phyloP scores from a whole-genome alignment of 2,888 invertebrate species.

The Diaphora mendica region DNA sequence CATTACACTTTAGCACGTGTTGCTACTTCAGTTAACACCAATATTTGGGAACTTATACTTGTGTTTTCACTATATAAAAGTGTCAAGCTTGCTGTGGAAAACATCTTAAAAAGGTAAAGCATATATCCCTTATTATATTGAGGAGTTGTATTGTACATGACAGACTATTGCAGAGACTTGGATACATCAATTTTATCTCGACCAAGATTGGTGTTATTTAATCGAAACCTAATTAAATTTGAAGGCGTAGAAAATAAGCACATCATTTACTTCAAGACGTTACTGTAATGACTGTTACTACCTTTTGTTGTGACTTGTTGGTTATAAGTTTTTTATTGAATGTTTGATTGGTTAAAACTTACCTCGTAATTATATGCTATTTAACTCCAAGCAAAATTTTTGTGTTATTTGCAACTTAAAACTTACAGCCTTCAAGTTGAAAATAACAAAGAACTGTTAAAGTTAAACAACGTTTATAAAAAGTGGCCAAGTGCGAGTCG shows the following conservation, averaged over 20 bases:
- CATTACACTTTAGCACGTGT: slow-evolving; percentile 34
- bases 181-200: not conserved
- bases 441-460: too few relatives aligned
- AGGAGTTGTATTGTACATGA: not conserved
- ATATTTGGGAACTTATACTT: slow-evolving; percentile 28
- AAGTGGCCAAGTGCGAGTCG: too few relatives aligned
- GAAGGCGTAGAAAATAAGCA: not conserved
- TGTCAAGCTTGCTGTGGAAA: not conserved
- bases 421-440: too few relatives aligned
- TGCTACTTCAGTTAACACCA: slow-evolving; percentile 30
- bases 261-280: not conserved
- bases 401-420: too few relatives aligned
- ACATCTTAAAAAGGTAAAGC: not conserved
- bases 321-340: not conserved
- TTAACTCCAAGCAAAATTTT: too few relatives aligned
- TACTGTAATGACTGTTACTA: not conserved
- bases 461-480: too few relatives aligned
- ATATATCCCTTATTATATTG: not conserved
- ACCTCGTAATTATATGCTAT: too few relatives aligned
- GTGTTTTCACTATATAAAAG: slow-evolving; percentile 23
- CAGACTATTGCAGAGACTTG: not conserved
- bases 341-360: not conserved
- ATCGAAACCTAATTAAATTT: not conserved
- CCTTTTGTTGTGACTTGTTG: not conserved
- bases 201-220: not conserved